A percentile compares a stretch with the other conserved stretches of the same genome.
These are phyloP conservation scores for Labroides dimidiatus DNA, from an alignment of 2,797 vertebrate species.

Conservation along the genomic window DNA sequence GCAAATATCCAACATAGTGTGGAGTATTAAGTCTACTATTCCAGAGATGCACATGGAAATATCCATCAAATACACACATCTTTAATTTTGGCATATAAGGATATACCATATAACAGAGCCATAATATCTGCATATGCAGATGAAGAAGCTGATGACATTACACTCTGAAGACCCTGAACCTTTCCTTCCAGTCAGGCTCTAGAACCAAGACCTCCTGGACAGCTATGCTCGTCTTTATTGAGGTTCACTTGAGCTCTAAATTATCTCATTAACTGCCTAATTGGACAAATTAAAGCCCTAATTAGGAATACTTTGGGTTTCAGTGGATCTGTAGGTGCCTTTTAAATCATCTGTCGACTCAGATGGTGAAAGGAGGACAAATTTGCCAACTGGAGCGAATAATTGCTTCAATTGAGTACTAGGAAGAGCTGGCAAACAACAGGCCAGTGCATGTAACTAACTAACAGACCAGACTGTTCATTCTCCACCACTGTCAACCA, in stretches of 20 bases:
- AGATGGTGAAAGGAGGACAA: conserved; percentile 77
- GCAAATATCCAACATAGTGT: too few species aligned
- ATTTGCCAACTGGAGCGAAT: conserved; percentile 83
- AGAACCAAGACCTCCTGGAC: conserved; percentile 45
- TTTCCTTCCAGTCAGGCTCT: conserved; percentile 37
- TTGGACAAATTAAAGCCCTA: conserved; percentile 82
- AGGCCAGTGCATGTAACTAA: conserved; percentile 53
- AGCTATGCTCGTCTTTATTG: conserved; percentile 62
- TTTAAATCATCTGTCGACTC: conserved; percentile 81
- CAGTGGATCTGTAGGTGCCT: conserved; percentile 77
- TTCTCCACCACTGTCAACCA: conserved; percentile 32
- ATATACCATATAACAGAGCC: too few species aligned
- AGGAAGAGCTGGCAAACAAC: conserved; percentile 76
- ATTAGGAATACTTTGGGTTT: conserved; percentile 76
- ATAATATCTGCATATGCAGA: too few species aligned
- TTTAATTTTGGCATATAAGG: too few species aligned
- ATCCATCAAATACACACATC: too few species aligned
- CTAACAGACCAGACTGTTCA: conserved; percentile 47
- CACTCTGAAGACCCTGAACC: not conserved
- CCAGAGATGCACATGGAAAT: too few species aligned
- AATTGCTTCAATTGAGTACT: conserved; percentile 79
- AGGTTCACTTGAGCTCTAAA: conserved; percentile 84
- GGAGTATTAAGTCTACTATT: too few species aligned
- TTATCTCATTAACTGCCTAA: conserved; percentile 83
- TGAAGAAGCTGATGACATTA: too few species aligned